Evolutionary conservation across 2,888 invertebrate species (phyloP).

Genomic region (Dendrolimus pini): DNA sequence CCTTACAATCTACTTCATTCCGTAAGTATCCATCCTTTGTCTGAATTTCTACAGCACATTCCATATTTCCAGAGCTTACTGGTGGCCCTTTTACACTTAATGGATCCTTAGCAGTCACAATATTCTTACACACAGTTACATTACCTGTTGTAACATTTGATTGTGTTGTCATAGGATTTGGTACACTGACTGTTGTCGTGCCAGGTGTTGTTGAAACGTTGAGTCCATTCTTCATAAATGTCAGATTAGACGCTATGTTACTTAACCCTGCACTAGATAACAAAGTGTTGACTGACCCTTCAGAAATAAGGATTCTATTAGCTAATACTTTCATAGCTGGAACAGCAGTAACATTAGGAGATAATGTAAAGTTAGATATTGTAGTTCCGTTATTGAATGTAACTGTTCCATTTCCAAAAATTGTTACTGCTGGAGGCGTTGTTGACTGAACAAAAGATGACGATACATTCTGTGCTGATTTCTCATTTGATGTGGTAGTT

Average conservation of each 20-base stretch:
- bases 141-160: conserved; percentile 23
- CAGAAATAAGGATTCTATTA: conserved; percentile 1
- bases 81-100: conserved; percentile 40
- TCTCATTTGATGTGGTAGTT: conserved; percentile 1
- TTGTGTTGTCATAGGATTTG: conserved; percentile 9
- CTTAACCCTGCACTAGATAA: neutral
- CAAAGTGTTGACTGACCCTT: neutral
- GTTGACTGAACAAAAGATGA: neutral
- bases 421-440: neutral
- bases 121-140: conserved; percentile 33
- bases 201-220: neutral
- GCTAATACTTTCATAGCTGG: conserved; percentile 2
- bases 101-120: conserved; percentile 37
- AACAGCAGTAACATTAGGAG: conserved; percentile 7
- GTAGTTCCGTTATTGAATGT: conserved; percentile 5
- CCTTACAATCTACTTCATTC: conserved; percentile 45
- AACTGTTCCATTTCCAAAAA: neutral
- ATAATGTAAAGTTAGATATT: conserved; percentile 5
- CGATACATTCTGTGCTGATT: conserved; percentile 1
- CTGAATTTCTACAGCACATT: conserved; percentile 51
- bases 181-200: neutral
- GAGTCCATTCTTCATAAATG: conserved; percentile 2
- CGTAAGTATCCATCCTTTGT: conserved; percentile 35
- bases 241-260: neutral
- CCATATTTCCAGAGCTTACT: conserved; percentile 33